phyloP scores from a whole-genome alignment of 2,113 vertebrate species.

The Cryptomyrus ogoouensis region DNA sequence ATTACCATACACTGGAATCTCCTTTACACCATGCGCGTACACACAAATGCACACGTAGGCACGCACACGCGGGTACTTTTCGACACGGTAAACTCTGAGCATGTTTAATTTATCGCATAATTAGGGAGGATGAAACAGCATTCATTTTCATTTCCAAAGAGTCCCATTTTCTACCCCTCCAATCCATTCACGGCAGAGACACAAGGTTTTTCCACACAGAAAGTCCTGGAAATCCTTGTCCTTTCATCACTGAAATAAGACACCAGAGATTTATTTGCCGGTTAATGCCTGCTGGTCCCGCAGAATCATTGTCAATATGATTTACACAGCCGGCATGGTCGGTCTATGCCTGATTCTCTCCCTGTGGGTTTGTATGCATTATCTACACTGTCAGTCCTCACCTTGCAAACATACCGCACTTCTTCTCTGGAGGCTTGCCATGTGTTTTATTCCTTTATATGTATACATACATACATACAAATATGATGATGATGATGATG shows the following conservation, averaged over 20 bases:
- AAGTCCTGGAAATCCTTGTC: background rate
- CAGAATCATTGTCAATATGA: background rate
- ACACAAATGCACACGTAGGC: background rate
- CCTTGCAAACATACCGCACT: too few species aligned
- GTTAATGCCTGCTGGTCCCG: background rate
- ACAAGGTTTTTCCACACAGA: background rate
- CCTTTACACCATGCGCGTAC: background rate
- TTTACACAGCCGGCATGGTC: background rate
- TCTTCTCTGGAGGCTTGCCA: background rate
- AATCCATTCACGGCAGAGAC: background rate
- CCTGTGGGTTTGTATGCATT: background rate
- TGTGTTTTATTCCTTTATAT: background rate
- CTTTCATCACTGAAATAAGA: slow-evolving; percentile 4
- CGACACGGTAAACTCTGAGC: background rate
- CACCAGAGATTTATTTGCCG: background rate
- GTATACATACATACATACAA: too few species aligned
- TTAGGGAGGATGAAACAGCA: slow-evolving; percentile 2
- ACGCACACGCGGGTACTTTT: background rate
- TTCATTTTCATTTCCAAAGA: background rate
- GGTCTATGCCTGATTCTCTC: background rate
- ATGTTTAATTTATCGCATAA: slow-evolving; percentile 4
- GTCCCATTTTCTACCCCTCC: background rate
- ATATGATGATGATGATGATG: too few species aligned
- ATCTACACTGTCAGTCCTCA: background rate
- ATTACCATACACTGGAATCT: background rate